Evolutionary conservation across 2,113 vertebrate genomes (phyloP).

Genomic region (Nasalis larvatus): DNA sequence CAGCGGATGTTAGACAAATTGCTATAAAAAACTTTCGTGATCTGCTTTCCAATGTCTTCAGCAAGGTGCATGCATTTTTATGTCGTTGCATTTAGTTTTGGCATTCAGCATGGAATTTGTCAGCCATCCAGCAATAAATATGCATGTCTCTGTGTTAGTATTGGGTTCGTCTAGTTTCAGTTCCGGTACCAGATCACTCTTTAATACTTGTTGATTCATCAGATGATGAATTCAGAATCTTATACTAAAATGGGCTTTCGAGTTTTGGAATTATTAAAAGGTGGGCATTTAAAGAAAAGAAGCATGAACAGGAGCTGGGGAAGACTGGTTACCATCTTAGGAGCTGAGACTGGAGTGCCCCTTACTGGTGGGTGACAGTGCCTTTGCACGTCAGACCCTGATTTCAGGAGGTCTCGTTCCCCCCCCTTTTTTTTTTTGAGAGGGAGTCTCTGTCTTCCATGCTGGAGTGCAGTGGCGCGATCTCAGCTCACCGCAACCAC

Average conservation of each 20-base stretch:
- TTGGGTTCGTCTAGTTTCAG: background rate
- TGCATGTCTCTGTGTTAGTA: background rate
- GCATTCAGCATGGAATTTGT: background rate
- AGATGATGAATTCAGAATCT: background rate
- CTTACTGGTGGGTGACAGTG: rapidly evolving
- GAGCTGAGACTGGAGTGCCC: background rate
- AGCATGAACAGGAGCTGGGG: background rate
- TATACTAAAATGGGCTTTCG: background rate
- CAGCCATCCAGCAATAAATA: background rate
- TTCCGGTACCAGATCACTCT: background rate
- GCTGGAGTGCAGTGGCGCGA: too few relatives aligned
- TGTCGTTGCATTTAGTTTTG: background rate
- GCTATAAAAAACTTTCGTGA: background rate
- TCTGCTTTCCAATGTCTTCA: background rate
- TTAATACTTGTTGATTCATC: background rate
- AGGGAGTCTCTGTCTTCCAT: too few relatives aligned
- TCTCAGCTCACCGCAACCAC: too few relatives aligned
- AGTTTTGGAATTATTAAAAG: background rate
- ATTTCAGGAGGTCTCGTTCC: background rate
- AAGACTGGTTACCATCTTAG: background rate
- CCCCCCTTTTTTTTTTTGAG: too few relatives aligned
- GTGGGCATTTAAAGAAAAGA: background rate
- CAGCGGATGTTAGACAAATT: too few relatives aligned
- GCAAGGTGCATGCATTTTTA: background rate
- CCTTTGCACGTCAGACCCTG: rapidly evolving